Conservation (phyloP, 2,797 vertebrate species). For the Betta splendens region DNA sequence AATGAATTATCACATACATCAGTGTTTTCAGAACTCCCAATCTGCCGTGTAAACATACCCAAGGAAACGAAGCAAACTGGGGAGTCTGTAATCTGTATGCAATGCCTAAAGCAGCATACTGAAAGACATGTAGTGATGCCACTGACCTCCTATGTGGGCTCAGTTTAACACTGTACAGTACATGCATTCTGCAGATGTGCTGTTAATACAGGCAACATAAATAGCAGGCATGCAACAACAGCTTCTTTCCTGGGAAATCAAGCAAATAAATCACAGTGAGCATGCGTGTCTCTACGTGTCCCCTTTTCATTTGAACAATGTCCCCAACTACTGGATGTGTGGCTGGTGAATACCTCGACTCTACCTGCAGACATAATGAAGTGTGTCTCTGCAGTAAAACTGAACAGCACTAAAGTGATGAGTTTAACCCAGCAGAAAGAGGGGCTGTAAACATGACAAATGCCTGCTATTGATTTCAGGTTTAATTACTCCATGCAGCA, state of each 20-base stretch:
- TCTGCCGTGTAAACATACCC: neutral
- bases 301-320: constrained; percentile 89
- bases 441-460: constrained; percentile 99
- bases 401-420: constrained; percentile 99
- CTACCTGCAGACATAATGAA: constrained; percentile 99
- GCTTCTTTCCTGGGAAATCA: constrained; percentile 75
- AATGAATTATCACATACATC: constrained; percentile 29
- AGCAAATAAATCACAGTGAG: constrained; percentile 91
- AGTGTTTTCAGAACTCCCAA: constrained; percentile 43
- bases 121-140: constrained; percentile 5
- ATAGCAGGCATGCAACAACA: constrained; percentile 70
- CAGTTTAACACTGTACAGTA: too few relatives aligned
- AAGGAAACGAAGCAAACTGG: neutral
- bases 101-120: constrained; percentile 5
- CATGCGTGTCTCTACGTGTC: constrained; percentile 84
- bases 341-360: constrained; percentile 95
- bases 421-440: constrained; percentile 99
- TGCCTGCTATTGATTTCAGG: constrained; percentile 99
- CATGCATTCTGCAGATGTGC: constrained; percentile 14
- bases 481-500: constrained; percentile 99
- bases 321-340: constrained; percentile 90
- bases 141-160: constrained; percentile 16
- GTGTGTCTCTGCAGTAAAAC: constrained; percentile 99
- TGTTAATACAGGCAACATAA: constrained; percentile 51
- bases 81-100: neutral